Evolutionary conservation across 1,140 invertebrate genomes (phyloP), one percentile per base, ranked within the genome.

Genomic region (Drosophila sp.): DNA sequence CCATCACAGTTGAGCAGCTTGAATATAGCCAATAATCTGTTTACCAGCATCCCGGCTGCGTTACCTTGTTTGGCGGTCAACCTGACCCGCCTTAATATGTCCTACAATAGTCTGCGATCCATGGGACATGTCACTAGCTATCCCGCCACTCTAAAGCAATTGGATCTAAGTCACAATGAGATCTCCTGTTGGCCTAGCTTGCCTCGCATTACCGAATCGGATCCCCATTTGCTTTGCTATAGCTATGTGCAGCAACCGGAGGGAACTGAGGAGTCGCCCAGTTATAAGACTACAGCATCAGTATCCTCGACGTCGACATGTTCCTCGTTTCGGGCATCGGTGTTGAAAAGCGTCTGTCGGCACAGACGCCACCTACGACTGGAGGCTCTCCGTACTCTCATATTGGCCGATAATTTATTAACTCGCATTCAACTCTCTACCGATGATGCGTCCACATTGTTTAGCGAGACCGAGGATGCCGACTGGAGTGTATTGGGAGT

Each of bases 141-240:
- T 92, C 98, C 98, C 2, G 94, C 95, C 41, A 95, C 94, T 55
- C 92, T 99, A 1, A 97, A 98, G 74, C 98, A 98, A 91, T 92
- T 99, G 1, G 98, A 99, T 93, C 93, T 99, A 17, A 98, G 97
- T 6, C 96, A 98, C 90, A 99, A 99, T 93, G 95, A 96, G 90
- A 97, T 99, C 60, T 95, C 95, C 1, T 95, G 95, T 67, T 98
- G 97, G 97, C 96, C 97, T 5, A 97, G 96, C 90, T 92, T 97
- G 63, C 96, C 96, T 0, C 96, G 95, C 71, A 93, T 96, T 0
- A 94, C 94, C 41, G 93, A 94, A 6, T 92, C 93, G 0, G 95
- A 95, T 91, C 92, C 93, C 2, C 93, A 94, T 41, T 93, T 95
- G 4, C 93, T 94, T 1, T 96, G 95, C 89, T 96, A 95, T 63